Base-by-base conservation (phyloP, 2,113 vertebrate genomes). In the Ploceus nigricollis region DNA sequence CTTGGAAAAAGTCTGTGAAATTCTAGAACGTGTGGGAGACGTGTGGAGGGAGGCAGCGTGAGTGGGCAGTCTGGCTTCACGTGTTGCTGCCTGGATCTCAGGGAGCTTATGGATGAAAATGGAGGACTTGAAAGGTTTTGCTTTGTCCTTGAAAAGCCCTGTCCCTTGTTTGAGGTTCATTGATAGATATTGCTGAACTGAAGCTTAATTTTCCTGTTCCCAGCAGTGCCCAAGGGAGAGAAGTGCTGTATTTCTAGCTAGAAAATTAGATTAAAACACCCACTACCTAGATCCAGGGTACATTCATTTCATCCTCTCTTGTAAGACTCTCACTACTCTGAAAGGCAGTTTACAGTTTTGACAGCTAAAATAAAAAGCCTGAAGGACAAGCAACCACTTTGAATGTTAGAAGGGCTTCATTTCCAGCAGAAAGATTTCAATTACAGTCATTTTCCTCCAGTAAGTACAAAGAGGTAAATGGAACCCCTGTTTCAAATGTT, bases 381-480 rank as follows among this genome's bases (percentile, higher is more conserved):
- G 91, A 93, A 92, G 96, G 96, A 94, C 93, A 93, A 81, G 94
- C 93, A 97, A 66, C 65, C 93, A 89, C 95, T 95, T 40, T 82
- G 92, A 94, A 87, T 95, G 88, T 96, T 96, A 8, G 44, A 94
- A 96, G 83, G 94, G 90, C 93, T 96, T 97, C 77, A 95, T 96
- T 96, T 96, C 90, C 93, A 90, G 90, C 72, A 90, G 96, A 93
- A 96, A 93, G 96, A 96, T 96, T 96, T 96, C 95, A 96, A 97
- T 96, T 96, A 97, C 92, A 95, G 96, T 96, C 69, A 97, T 97
- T 97, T 97, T 96, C 88, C 61, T 87, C 12, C 13, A 75, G 88
- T 87, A 81, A 93, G 92, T 96, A 94, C 93, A 96, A 95, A 94
- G 95, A 92, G 88, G 96, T 95, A 97, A 95, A 94, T 96, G 96